These are phyloP conservation scores for Bombus fervidus DNA, from an alignment of 1,140 invertebrate species.

Conservation along the genomic window DNA sequence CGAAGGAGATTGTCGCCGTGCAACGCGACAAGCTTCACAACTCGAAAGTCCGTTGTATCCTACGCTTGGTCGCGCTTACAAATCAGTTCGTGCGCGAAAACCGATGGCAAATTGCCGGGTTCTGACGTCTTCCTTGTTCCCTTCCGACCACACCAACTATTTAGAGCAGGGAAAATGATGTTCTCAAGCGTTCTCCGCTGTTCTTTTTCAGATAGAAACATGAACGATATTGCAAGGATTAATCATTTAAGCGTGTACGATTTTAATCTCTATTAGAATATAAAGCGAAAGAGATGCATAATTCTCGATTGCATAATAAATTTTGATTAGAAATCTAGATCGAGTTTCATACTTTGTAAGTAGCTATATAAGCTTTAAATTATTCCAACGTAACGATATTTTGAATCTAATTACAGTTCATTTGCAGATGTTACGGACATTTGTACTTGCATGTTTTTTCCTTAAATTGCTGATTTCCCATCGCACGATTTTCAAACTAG, in stretches of 20 bases:
- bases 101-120: constrained; percentile 18
- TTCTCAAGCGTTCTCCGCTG: not conserved
- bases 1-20: constrained; percentile 16
- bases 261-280: not conserved
- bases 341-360: too few species aligned
- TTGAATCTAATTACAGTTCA: too few species aligned
- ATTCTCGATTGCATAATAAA: not conserved
- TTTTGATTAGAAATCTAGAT: not conserved
- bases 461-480: too few species aligned
- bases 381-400: too few species aligned
- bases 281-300: not conserved
- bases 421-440: too few species aligned
- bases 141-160: not conserved
- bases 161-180: not conserved
- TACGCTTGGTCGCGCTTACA: not conserved
- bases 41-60: not conserved
- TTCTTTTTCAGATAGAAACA: not conserved
- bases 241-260: not conserved
- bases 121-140: constrained; percentile 13
- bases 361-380: too few species aligned
- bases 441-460: too few species aligned
- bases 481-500: too few species aligned
- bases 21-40: not conserved
- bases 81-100: not conserved
- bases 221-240: not conserved